Evolutionary conservation across 2,797 vertebrate species (phyloP).

Genomic region (Uromys caudimaculatus): DNA sequence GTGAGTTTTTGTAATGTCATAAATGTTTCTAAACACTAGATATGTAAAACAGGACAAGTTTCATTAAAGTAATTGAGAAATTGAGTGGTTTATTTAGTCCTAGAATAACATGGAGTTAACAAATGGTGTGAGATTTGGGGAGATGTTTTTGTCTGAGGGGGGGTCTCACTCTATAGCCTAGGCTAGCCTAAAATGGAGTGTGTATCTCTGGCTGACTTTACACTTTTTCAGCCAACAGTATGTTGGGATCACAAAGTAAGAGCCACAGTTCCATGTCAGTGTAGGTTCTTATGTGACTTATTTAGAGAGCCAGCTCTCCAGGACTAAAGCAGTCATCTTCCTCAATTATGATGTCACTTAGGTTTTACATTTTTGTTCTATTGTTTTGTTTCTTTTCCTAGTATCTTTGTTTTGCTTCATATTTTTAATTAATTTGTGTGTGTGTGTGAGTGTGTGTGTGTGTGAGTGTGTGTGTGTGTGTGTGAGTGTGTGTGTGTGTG

Average conservation of each 20-base stretch:
- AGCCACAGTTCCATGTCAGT: background rate
- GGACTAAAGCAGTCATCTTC: constrained; percentile 4
- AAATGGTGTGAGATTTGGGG: background rate
- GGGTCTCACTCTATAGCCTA: background rate
- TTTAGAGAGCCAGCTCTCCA: background rate
- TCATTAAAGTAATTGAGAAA: background rate
- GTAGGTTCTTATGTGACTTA: background rate
- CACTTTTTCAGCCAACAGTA: background rate
- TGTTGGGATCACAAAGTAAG: background rate
- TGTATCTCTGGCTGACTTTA: background rate
- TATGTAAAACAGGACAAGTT: background rate
- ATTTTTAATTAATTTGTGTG: background rate
- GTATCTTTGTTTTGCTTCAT: constrained; percentile 21
- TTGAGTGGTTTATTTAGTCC: background rate
- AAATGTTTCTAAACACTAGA: background rate
- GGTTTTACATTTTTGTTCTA: background rate
- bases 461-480: background rate
- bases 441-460: background rate
- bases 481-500: background rate
- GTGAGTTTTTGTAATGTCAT: background rate
- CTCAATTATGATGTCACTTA: background rate
- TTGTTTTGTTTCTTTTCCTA: constrained; percentile 60
- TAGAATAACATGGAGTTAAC: constrained; percentile 20
- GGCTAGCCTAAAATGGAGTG: background rate
- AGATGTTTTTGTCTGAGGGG: background rate